Base-by-base conservation (phyloP, 2,888 invertebrate species). In the Anthophora plumipes region DNA sequence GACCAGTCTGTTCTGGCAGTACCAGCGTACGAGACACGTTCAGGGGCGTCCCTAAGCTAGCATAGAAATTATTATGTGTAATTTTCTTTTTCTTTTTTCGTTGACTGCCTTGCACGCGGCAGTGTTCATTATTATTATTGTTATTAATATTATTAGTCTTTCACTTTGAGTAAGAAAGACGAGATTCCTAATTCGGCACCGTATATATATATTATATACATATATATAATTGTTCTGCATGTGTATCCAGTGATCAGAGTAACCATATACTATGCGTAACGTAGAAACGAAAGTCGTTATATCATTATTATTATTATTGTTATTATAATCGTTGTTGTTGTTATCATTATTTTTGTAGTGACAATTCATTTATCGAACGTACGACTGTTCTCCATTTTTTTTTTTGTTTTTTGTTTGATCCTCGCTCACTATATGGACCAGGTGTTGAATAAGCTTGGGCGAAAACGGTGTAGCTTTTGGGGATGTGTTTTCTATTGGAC, bases 1-100 rank as follows among this genome's bases (percentile, higher is more conserved):
- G 60, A 77, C 69, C 63, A 71, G n/a, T 48, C 61, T 76, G 76
- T 80, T 80, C 20, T 77, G 52, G 46, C 52, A 70, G 79, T 85
- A 86, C 83, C 74, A 89, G 89, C 81, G 83, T 83, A 81, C 84
- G 85, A 83, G 76, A 83, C 77, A 81, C 81, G 81, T 87, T 82
- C 91, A 92, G 91, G 91, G 91, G 89, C 92, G 91, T 89, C 89
- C 89, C 91, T 85, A 91, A 92, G 90, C 89, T 88, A 89, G 87
- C 75, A 73, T 69, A 69, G 75, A 59, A 4, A 39, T 66, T 71
- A 83, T 70, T 84, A 82, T 85, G 60, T 81, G 68, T 82, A 80
- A 84, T 83, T 70, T 78, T n/a, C n/a, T n/a, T n/a, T n/a, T n/a
- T n/a, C n/a, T n/a, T 83, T 73, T 89, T 84, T 84, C 77, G 80